Base-by-base conservation (phyloP, 1,140 invertebrate species). In the Andrena cerasifolii region DNA sequence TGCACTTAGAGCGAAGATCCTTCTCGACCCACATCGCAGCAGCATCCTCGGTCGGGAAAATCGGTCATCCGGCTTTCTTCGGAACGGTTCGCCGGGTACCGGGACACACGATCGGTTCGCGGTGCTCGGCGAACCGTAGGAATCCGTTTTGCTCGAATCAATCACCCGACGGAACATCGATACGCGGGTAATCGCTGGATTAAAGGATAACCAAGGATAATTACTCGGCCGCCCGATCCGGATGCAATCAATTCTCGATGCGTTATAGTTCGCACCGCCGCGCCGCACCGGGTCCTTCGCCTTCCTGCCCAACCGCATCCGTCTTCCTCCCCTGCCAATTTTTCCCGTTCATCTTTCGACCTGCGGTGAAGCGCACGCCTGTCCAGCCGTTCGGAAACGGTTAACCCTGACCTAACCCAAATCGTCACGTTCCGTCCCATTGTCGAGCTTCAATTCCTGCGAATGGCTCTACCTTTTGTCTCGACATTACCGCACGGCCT, bases 151-250 rank as follows among this genome's bases (percentile, higher is more conserved):
- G 68, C 66, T 71, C 72, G 83, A 86, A 85, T 86, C 82, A 85
- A 85, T 86, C 78, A 86, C 80, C 74, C 65, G 80, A 80, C 80
- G 79, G 80, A 81, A 75, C 80, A 83, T 77, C 79, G 79, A 81
- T 83, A 84, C 78, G 59, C 51, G 65, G 79, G 81, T 85, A 83
- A 85, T 85, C 83, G 80, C 67, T 68, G 81, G 85, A 85, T 85
- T 82, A 87, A 87, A 79, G 85, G 83, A 87, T 87, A 78, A 83
- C 83, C 81, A 59, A 66, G 74, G 83, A 85, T 85, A 87, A 87
- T 87, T 87, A 87, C 79, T 80, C 73, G 73, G 63, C 66, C 33
- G 80, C 68, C 73, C 85, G 76, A 87, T 85, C 77, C 79, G 82
- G 72, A 75, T 78, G 76, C 82, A 87, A 87, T 87, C 82, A 87